These are phyloP conservation scores for Ellobium chinense DNA, from an alignment of 2,888 invertebrate species.

Conservation along the genomic window DNA sequence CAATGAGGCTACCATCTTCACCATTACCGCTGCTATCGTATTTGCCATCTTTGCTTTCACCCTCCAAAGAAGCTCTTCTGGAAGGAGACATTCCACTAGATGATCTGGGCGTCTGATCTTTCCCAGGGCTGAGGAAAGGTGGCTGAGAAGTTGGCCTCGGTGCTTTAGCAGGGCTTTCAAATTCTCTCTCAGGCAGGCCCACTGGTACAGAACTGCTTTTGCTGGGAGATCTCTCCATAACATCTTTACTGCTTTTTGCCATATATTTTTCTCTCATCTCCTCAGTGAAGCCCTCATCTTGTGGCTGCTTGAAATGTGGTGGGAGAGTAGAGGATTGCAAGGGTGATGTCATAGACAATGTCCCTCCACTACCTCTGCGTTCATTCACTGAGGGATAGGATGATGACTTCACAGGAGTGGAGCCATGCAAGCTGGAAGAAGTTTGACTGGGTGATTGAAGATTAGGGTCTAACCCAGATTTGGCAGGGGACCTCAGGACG, in stretches of 20 bases:
- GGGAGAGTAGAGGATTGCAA: neutral
- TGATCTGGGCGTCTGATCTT: neutral
- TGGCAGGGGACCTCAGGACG: neutral
- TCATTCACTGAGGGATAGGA: neutral
- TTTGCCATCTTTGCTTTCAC: neutral
- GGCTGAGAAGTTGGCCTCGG: neutral
- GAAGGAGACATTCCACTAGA: neutral
- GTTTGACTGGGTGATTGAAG: neutral
- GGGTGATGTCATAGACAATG: neutral
- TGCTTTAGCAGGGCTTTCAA: neutral
- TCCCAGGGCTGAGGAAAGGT: neutral
- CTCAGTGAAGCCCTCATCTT: neutral
- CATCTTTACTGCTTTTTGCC: neutral
- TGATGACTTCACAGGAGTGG: neutral
- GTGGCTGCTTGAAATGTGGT: neutral
- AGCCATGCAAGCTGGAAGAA: neutral
- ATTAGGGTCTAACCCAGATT: neutral
- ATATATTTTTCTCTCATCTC: neutral
- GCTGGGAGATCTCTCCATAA: neutral
- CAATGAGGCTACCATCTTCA: constrained; percentile 14
- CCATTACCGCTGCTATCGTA: neutral
- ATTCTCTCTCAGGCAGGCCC: neutral
- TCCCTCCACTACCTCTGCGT: neutral
- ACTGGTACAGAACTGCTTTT: neutral
- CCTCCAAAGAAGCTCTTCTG: neutral